Percentiles rank a stretch among this genome's conserved stretches.
Conservation (phyloP, 2,888 invertebrate genomes). For the Invenusta paracnida region DNA sequence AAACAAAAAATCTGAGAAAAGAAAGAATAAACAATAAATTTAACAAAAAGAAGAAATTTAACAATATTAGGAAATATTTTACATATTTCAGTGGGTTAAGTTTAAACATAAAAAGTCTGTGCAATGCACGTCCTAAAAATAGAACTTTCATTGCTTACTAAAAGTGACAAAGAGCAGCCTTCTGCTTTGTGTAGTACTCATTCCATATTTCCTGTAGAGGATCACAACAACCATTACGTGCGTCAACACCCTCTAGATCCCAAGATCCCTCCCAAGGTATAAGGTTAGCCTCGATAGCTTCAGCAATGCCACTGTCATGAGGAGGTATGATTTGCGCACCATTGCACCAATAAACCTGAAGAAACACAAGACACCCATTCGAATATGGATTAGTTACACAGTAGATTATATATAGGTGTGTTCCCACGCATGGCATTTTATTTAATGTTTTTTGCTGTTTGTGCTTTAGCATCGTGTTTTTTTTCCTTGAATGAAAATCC, state of each 20-base stretch:
- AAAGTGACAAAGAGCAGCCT: slow-evolving; percentile 43
- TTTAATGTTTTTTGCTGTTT: too few species aligned
- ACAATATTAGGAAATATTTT: background rate
- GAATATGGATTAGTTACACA: too few species aligned
- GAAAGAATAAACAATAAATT: background rate
- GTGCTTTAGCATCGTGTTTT: too few species aligned
- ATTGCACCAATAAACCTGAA: slow-evolving; percentile 77
- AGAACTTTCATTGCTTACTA: slow-evolving; percentile 31
- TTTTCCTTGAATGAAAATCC: too few species aligned
- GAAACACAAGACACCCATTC: too few species aligned
- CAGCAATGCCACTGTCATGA: slow-evolving; percentile 79
- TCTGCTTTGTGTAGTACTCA: slow-evolving; percentile 66
- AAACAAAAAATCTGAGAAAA: too few species aligned
- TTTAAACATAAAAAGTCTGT: background rate
- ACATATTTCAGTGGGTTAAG: too few species aligned
- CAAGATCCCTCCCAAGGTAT: slow-evolving; percentile 75
- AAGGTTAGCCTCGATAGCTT: slow-evolving; percentile 72
- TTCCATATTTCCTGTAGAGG: slow-evolving; percentile 69
- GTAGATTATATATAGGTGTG: too few species aligned
- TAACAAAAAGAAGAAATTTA: background rate
- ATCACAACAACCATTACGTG: slow-evolving; percentile 66
- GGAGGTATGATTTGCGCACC: slow-evolving; percentile 87
- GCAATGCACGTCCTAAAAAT: background rate
- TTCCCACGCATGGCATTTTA: too few species aligned
- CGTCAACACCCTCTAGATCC: slow-evolving; percentile 64